Evolutionary conservation across 2,888 invertebrate species (phyloP), one percentile per base, ranked within the genome.

Genomic region (Tanypteryx hageni): DNA sequence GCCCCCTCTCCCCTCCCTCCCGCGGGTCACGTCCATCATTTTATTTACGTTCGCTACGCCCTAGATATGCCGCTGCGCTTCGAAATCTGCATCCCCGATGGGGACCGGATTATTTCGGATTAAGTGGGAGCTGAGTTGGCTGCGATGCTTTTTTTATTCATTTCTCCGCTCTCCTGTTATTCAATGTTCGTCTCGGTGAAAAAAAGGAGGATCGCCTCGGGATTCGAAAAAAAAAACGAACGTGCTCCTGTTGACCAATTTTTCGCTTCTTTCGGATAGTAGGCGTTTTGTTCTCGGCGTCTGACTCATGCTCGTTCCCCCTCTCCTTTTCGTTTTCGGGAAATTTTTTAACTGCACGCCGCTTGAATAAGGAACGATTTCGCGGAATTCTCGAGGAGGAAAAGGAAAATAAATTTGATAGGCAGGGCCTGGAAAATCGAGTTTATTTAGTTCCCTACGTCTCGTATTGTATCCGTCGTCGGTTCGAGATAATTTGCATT

Each of bases 341-440:
- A 44, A 44, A 1, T 5, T 44, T 44, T 44, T 44, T 44, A 44
- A 44, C 44, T 3, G 68, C 68, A 9, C 13, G 22, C 22, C 27
- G 76, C 76, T 22, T 68, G 68, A 68, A 68, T 68, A 68, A 68
- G 68, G 68, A 68, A 68, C 18, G n/a, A 68, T 68, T 68, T 68
- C 76, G 9, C 22, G 27, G 76, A 76, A 76, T 76, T 76, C 76
- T 76, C 11, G 22, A 13, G 76, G 2, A 22, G 76, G 22, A 13
- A 27, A 13, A 27, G 27, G 76, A 22, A 76, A 76, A 2, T n/a
- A 44, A 44, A n/a, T 22, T 68, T 68, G 68, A 44, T 44, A 44
- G n/a, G 18, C 11, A 27, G 76, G 7, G 5, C 27, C 22, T 13
- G 22, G 76, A 76, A 76, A 76, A 76, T 10, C 13, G 22, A 27